phyloP scores from a whole-genome alignment of 2,113 vertebrate genomes.

The Zingel zingel region DNA sequence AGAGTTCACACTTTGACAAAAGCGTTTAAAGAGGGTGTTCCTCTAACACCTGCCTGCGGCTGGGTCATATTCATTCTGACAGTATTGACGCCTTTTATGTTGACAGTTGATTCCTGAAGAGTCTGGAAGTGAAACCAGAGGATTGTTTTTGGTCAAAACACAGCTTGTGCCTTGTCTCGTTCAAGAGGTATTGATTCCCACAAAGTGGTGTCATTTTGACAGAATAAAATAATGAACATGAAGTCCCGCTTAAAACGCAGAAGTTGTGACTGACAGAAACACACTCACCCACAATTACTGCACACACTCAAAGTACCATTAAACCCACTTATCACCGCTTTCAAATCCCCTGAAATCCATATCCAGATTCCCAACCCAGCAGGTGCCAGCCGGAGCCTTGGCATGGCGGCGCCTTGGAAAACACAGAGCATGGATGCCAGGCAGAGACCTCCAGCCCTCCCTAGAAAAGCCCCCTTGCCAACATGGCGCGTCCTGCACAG shows the following conservation, averaged over 20 bases:
- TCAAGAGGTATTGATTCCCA: constrained; percentile 15
- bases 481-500: constrained; percentile 53
- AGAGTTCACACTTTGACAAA: constrained; percentile 15
- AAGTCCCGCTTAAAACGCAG: not conserved
- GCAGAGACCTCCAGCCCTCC: constrained; percentile 40
- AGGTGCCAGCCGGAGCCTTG: constrained; percentile 55
- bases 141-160: constrained; percentile 25
- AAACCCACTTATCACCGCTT: constrained; percentile 37
- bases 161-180: not conserved
- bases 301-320: constrained; percentile 17
- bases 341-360: constrained; percentile 36
- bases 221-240: not conserved
- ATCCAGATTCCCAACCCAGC: constrained; percentile 35
- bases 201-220: constrained; percentile 19
- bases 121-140: constrained; percentile 23
- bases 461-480: constrained; percentile 45
- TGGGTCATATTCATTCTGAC: not conserved
- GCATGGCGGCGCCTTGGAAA: constrained; percentile 38
- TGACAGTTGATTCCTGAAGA: constrained; percentile 14
- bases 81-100: constrained; percentile 19
- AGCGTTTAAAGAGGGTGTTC: constrained; percentile 19
- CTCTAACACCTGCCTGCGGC: constrained; percentile 28
- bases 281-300: not conserved
- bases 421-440: constrained; percentile 48
- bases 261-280: not conserved